These are phyloP conservation scores for Bellardia pandia DNA, from an alignment of 2,888 invertebrate species.

Conservation along the genomic window DNA sequence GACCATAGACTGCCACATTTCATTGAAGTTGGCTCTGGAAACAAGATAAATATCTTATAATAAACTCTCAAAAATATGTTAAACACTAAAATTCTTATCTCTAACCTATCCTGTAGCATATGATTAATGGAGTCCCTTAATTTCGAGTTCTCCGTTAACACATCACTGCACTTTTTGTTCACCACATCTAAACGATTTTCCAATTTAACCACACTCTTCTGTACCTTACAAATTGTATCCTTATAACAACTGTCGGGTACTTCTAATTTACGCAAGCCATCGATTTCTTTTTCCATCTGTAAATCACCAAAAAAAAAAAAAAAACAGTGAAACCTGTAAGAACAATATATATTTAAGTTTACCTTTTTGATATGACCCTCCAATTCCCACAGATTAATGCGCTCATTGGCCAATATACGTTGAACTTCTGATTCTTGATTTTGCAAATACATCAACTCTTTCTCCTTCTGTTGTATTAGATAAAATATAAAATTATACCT, in stretches of 20 bases:
- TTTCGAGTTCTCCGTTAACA: conserved; percentile 89
- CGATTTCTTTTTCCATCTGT: conserved; percentile 83
- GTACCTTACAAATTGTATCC: conserved; percentile 82
- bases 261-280: conserved; percentile 83
- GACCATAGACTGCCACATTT: conserved; percentile 91
- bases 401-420: conserved; percentile 79
- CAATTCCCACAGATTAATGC: conserved; percentile 84
- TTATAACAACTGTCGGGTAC: conserved; percentile 85
- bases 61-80: neutral
- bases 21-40: conserved; percentile 90
- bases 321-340: neutral
- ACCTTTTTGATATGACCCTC: conserved; percentile 85
- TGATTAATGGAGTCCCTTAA: conserved; percentile 92
- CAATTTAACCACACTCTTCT: conserved; percentile 86
- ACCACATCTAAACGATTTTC: conserved; percentile 91
- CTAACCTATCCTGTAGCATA: conserved; percentile 90
- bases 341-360: neutral
- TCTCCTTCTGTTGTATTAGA: conserved; percentile 76
- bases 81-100: neutral
- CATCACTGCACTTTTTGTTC: conserved; percentile 90
- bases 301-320: neutral
- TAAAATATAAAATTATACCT: too few species aligned
- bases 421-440: conserved; percentile 78
- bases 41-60: neutral
- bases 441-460: conserved; percentile 77